A percentile compares a stretch with the other conserved stretches of the same genome.
These are phyloP conservation scores for Mormyrus lacerda DNA, from an alignment of 2,113 vertebrate species.

Conservation along the genomic window DNA sequence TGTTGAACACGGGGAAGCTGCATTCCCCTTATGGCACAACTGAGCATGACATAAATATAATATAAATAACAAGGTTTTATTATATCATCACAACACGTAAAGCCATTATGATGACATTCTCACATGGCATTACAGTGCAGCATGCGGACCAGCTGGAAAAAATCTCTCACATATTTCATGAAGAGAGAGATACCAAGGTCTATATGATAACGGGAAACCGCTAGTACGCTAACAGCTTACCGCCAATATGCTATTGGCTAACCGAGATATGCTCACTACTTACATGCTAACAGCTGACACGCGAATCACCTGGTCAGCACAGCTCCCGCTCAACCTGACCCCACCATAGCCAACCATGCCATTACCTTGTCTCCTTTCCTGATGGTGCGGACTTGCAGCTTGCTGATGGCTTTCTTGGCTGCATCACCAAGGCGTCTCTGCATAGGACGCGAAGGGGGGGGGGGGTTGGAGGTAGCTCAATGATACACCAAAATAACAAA, in stretches of 20 bases:
- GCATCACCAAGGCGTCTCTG: slow-evolving; percentile 94
- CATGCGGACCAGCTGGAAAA: background rate
- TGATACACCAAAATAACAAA: background rate
- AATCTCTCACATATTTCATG: background rate
- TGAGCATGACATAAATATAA: background rate
- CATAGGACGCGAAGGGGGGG: slow-evolving; percentile 34
- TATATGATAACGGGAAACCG: background rate
- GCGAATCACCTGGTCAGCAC: background rate
- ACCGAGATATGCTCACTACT: background rate
- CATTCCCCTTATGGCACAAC: background rate
- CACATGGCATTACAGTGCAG: background rate
- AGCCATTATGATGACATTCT: background rate
- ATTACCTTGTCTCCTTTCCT: slow-evolving; percentile 23
- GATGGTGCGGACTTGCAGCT: slow-evolving; percentile 11
- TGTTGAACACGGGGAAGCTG: background rate
- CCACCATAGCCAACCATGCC: background rate
- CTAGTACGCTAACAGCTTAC: background rate
- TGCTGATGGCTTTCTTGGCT: slow-evolving; percentile 93
- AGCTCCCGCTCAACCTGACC: background rate
- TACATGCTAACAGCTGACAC: background rate
- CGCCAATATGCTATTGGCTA: too few relatives aligned
- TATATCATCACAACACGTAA: background rate
- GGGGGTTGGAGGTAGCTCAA: too few relatives aligned
- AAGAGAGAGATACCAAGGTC: background rate
- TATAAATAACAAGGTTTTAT: background rate